These are phyloP conservation scores for Calliopum simillimum DNA, from an alignment of 2,888 invertebrate genomes.

Conservation along the genomic window DNA sequence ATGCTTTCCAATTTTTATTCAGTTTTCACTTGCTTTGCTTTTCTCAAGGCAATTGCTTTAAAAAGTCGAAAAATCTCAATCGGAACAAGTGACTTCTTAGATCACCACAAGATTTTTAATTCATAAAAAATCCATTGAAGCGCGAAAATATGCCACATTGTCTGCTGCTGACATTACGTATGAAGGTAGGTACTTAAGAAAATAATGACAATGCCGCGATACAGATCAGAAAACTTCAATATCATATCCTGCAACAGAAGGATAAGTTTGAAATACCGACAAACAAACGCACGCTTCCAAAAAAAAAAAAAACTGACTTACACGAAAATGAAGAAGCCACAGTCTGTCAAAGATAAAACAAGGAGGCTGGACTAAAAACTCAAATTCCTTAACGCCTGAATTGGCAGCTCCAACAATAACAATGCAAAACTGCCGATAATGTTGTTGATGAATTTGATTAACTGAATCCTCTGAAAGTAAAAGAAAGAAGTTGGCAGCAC, in stretches of 20 bases:
- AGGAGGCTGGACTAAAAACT: neutral
- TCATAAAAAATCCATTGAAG: neutral
- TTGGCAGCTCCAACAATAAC: conserved; percentile 40
- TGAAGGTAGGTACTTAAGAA: conserved; percentile 3
- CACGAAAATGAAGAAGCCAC: neutral
- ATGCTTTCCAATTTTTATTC: too few species aligned
- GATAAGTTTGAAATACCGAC: conserved; percentile 15
- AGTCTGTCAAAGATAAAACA: neutral
- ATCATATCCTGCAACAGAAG: conserved; percentile 21
- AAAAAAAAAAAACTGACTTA: neutral
- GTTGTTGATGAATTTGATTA: conserved; percentile 15
- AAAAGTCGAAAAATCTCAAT: too few species aligned
- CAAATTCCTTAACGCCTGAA: conserved; percentile 13
- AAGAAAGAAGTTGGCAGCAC: conserved; percentile 18
- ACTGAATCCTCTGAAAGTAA: neutral
- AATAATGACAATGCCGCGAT: neutral
- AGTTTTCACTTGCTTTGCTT: too few species aligned
- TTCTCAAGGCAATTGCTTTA: too few species aligned
- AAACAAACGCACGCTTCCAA: neutral
- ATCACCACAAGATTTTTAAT: too few species aligned
- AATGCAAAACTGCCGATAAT: neutral
- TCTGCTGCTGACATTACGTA: conserved; percentile 4
- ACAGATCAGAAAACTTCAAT: neutral
- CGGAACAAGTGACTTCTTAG: too few species aligned
- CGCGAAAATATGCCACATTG: conserved; percentile 16